Evolutionary conservation across 2,797 vertebrate genomes (phyloP), one percentile per base, ranked within the genome.

Genomic region (Microctenopoma stevenorrisi): DNA sequence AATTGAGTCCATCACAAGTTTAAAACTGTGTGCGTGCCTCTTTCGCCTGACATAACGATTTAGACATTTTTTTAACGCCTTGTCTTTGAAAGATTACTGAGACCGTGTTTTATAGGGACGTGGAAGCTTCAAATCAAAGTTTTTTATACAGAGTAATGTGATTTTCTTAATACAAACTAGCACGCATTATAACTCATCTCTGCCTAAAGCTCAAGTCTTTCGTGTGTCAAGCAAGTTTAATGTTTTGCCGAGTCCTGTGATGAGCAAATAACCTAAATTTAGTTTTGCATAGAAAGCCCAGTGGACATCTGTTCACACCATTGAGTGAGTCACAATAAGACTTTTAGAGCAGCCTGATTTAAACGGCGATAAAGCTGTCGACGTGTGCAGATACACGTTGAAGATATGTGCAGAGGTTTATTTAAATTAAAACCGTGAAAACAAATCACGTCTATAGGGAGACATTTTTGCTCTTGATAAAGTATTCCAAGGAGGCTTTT

Each of bases 401-500:
- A 68, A 70, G 30, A 48, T 63, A 46, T 59, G 68, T 59, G 38
- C n/a, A 54, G 50, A 43, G 48, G 22, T 48, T 40, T 18, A 44
- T 53, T 64, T 37, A 54, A 69, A 72, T 71, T 26, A 54, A 62
- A 78, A 25, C n/a, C 55, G 40, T 28, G 30, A 55, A 25, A 33
- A 42, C 64, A 72, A 67, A 83, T 78, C 52, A 64, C 42, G 28
- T 53, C 51, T 64, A 40, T 79, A 66, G 75, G 49, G 35, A 16
- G 68, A 76, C 53, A 54, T 30, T 30, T 73, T 79, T 60, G 42
- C 61, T 16, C 57, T 75, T 78, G 64, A 81, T 77, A 11, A 77
- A 83, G 48, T 75, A 79, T 86, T 80, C 65, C 72, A 60, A 55
- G 18, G 69, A 78, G 78, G 74, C 70, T 85, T 83, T 84, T 79